These are phyloP conservation scores for Melinaea marsaeus DNA, from an alignment of 2,888 invertebrate species.

Conservation along the genomic window DNA sequence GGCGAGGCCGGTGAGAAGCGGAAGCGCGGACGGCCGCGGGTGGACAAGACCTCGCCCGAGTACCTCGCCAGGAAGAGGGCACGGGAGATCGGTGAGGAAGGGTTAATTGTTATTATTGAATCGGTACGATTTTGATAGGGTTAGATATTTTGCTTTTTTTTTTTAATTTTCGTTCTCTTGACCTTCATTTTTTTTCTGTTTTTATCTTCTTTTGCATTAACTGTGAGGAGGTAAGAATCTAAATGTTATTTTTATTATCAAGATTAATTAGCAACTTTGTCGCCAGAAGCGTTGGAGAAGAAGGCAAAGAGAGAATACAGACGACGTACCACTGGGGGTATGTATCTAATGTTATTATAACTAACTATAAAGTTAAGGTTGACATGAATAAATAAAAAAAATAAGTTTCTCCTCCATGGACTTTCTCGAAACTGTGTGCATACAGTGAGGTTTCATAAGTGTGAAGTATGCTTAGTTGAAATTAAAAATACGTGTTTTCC, in stretches of 20 bases:
- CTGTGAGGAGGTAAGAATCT: no score
- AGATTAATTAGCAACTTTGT: slow-evolving; percentile 11
- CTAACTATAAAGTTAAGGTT: no score
- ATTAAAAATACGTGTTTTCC: no score
- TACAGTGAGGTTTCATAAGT: no score
- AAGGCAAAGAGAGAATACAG: slow-evolving; percentile 65
- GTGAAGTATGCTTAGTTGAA: no score
- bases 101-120: neutral
- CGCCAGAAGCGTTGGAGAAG: slow-evolving; percentile 63
- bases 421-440: no score
- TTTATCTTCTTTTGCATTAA: no score
- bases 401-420: no score
- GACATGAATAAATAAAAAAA: no score
- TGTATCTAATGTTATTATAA: no score
- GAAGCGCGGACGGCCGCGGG: slow-evolving; percentile 61
- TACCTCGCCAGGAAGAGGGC: slow-evolving; percentile 63
- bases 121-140: no score
- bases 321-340: slow-evolving; percentile 59
- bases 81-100: slow-evolving; percentile 54
- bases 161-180: neutral
- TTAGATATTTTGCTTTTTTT: neutral
- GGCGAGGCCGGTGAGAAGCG: slow-evolving; percentile 60
- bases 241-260: neutral
- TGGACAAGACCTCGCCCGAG: slow-evolving; percentile 68
- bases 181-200: no score